These are phyloP conservation scores for Marronus borbonicus DNA, from an alignment of 2,888 invertebrate genomes.

Conservation along the genomic window DNA sequence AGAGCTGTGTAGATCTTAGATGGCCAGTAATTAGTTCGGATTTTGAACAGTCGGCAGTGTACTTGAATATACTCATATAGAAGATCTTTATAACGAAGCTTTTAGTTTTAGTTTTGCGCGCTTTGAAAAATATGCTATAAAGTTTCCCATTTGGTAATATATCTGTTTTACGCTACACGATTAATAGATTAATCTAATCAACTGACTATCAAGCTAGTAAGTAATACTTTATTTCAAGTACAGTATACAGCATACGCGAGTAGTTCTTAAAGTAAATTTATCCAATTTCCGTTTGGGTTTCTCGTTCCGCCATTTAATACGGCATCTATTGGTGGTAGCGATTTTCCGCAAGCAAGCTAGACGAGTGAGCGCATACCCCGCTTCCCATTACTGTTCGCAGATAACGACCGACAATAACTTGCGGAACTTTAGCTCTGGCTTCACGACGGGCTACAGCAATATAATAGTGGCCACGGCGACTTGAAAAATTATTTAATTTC, in stretches of 20 bases:
- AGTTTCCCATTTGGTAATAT: too few species aligned
- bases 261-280: constrained; percentile 63
- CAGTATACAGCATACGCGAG: constrained; percentile 51
- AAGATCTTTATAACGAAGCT: too few species aligned
- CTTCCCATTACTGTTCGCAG: constrained; percentile 56
- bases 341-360: constrained; percentile 57
- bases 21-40: too few species aligned
- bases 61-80: too few species aligned
- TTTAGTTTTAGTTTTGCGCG: too few species aligned
- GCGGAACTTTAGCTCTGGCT: constrained; percentile 56
- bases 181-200: too few species aligned
- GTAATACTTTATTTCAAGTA: too few species aligned
- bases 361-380: constrained; percentile 50
- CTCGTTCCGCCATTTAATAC: constrained; percentile 67
- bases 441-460: neutral
- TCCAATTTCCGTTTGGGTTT: constrained; percentile 68
- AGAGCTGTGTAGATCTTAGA: too few species aligned
- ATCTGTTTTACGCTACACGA: too few species aligned
- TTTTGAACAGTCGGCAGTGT: too few species aligned
- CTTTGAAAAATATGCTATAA: too few species aligned
- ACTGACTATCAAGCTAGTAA: too few species aligned
- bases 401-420: constrained; percentile 59
- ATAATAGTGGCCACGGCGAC: constrained; percentile 42
- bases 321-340: constrained; percentile 61
- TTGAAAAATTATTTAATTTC: constrained; percentile 60